A percentile compares a stretch with the other conserved stretches of the same genome.
phyloP scores from a whole-genome alignment of 2,113 vertebrate genomes.

The Agapornis roseicollis region DNA sequence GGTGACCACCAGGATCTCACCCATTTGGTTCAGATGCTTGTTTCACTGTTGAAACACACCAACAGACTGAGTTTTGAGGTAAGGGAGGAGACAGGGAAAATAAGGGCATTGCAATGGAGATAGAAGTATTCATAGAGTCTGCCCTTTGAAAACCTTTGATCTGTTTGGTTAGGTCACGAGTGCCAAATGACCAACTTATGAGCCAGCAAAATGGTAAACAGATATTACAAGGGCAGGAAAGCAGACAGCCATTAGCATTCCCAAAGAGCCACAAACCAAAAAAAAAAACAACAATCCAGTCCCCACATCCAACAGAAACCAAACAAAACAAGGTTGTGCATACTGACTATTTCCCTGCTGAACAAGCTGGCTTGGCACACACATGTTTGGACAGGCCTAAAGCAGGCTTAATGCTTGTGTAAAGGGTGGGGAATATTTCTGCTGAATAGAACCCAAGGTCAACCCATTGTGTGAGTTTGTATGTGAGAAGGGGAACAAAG shows the following conservation, averaged over 20 bases:
- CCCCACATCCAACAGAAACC: slow-evolving; percentile 62
- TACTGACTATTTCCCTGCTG: slow-evolving; percentile 53
- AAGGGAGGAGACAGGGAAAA: slow-evolving; percentile 36
- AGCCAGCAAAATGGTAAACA: slow-evolving; percentile 67
- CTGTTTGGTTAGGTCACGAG: slow-evolving; percentile 47
- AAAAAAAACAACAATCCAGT: neutral
- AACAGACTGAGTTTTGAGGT: neutral
- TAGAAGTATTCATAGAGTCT: slow-evolving; percentile 33
- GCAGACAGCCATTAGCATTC: slow-evolving; percentile 66
- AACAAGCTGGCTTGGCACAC: slow-evolving; percentile 54
- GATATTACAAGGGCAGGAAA: slow-evolving; percentile 64
- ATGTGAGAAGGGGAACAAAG: slow-evolving; percentile 49
- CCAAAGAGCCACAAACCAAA: slow-evolving; percentile 63
- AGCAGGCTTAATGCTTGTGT: slow-evolving; percentile 21
- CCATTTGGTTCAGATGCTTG: neutral
- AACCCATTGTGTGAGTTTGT: slow-evolving; percentile 49
- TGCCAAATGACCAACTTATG: slow-evolving; percentile 60
- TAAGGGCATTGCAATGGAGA: neutral
- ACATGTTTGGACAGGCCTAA: slow-evolving; percentile 54
- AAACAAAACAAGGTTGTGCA: slow-evolving; percentile 62
- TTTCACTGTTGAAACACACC: neutral
- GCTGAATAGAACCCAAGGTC: slow-evolving; percentile 64
- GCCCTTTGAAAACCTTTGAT: slow-evolving; percentile 57
- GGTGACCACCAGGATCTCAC: neutral
- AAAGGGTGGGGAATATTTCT: slow-evolving; percentile 50